Percentiles rank a stretch among this genome's conserved stretches.
Conservation (phyloP, 2,888 invertebrate genomes). For the Diplolepis rosae region DNA sequence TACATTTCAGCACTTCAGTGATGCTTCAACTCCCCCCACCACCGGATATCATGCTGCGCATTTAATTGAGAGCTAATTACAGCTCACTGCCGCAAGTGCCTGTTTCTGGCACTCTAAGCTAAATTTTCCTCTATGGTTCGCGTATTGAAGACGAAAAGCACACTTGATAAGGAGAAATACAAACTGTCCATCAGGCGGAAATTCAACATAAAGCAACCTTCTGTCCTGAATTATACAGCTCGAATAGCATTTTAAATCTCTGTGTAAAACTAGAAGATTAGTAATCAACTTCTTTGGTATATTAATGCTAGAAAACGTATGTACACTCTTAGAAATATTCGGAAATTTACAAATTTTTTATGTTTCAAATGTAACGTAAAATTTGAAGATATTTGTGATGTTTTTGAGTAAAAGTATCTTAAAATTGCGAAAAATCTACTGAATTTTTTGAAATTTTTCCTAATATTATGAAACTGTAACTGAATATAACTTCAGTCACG, state of each 20-base stretch:
- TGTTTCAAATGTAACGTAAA: too few species aligned
- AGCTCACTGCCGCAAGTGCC: conserved; percentile 16
- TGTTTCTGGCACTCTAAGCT: conserved; percentile 18
- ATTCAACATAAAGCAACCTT: neutral
- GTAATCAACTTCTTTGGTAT: too few species aligned
- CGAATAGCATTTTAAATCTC: neutral
- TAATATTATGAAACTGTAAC: too few species aligned
- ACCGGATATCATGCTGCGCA: conserved; percentile 39
- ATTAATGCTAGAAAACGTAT: too few species aligned
- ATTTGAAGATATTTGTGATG: too few species aligned
- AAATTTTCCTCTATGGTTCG: conserved; percentile 3
- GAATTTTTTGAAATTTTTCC: too few species aligned
- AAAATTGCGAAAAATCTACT: too few species aligned
- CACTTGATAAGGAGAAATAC: neutral
- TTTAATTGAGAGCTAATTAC: conserved; percentile 55
- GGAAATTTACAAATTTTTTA: too few species aligned
- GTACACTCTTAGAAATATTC: too few species aligned
- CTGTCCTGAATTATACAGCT: neutral
- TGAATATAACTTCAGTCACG: too few species aligned
- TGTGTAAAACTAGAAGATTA: neutral
- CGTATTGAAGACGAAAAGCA: neutral
- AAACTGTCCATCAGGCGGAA: neutral
- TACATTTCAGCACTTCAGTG: conserved; percentile 10
- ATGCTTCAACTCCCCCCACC: neutral
- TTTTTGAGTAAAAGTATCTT: too few species aligned